Evolutionary conservation across 2,797 vertebrate genomes (phyloP), one percentile per base, ranked within the genome.

Genomic region (Falco naumanni): DNA sequence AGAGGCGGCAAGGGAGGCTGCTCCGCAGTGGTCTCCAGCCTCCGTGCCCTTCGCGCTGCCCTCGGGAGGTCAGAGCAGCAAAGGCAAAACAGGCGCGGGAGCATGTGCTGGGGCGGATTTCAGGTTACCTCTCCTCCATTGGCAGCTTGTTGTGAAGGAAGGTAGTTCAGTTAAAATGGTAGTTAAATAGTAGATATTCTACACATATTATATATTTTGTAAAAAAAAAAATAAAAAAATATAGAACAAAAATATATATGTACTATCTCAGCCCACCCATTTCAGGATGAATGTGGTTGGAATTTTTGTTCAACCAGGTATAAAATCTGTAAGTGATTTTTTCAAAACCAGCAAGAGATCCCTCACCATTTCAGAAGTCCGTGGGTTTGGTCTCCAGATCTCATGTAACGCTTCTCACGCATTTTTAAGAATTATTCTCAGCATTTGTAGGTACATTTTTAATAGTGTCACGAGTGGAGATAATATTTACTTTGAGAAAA

Each of bases 131-230:
- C 95, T 95, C 95, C 95, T 95, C 95, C 95, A 66, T 57, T 34
- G 89, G 96, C 96, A 95, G 91, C 89, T 94, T 37, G 85, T 48
- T 76, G 86, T 31, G 0, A 90, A 90, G 84, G 90, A 94, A 81
- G 90, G 85, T 91, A 48, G 92, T 82, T 93, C 72, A 89, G 95
- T 87, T 96, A 51, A 95, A 93, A 82, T 10, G 74, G 94, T 94
- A 96, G 96, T 95, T 78, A 88, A 95, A 95, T 95, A 96, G 94
- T 95, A 97, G 94, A 97, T 96, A 97, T 96, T 96, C 95, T 96
- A 96, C 93, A 96, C 93, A 96, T 95, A 95, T 92, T 96, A 88
- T 96, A 96, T 97, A 96, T 96, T 97, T 97, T 96, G 95, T 97
- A 96, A 94, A 96, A 97, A 96, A 95, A 68, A 34, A 45, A 41